Conservation (phyloP, 2,888 invertebrate species). For the Calameuta filiformis region DNA sequence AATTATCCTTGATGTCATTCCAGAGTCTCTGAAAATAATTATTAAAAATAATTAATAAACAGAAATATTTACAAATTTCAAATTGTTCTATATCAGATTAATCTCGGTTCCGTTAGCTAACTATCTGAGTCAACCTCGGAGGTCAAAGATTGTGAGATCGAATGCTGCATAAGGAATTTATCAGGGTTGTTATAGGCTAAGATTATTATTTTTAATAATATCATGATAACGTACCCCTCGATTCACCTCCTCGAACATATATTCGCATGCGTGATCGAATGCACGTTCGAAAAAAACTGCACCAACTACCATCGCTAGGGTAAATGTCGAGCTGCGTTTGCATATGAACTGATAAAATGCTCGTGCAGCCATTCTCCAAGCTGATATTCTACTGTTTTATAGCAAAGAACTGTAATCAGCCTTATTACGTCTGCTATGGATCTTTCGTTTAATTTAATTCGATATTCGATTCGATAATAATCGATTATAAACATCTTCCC, state of each 20-base stretch:
- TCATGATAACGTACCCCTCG: slow-evolving; percentile 43
- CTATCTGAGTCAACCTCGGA: background rate
- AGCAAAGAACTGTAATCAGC: background rate
- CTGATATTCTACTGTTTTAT: background rate
- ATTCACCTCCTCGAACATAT: slow-evolving; percentile 63
- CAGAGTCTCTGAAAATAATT: slow-evolving; percentile 41
- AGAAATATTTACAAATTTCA: background rate
- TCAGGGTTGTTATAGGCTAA: background rate
- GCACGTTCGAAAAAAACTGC: slow-evolving; percentile 66
- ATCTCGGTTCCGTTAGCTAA: background rate
- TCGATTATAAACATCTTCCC: background rate
- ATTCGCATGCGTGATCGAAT: slow-evolving; percentile 61
- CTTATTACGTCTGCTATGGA: background rate
- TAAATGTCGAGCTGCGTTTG: slow-evolving; percentile 65
- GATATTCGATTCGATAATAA: background rate
- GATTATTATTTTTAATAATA: background rate
- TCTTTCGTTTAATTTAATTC: background rate
- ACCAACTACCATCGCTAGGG: slow-evolving; percentile 58
- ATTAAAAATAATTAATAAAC: background rate
- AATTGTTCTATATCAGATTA: background rate
- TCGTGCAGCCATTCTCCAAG: slow-evolving; percentile 11
- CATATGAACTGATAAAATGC: slow-evolving; percentile 50
- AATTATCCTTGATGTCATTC: slow-evolving; percentile 48
- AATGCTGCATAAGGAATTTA: background rate
- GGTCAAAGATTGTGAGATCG: background rate